These are phyloP conservation scores for Stegana nigrithorax DNA, from an alignment of 2,888 invertebrate species.

Conservation along the genomic window DNA sequence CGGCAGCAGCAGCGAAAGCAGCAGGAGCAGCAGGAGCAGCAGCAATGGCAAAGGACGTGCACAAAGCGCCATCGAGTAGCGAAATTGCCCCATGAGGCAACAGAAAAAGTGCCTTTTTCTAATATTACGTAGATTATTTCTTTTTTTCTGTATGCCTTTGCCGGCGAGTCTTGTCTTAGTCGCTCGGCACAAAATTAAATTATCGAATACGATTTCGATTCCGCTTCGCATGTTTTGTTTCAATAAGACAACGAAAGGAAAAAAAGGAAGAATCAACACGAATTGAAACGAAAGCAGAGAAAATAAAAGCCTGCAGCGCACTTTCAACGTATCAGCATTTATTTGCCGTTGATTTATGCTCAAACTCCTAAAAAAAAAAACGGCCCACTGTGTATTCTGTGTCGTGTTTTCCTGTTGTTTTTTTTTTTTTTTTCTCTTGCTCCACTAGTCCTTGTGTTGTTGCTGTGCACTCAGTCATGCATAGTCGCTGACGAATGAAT, in stretches of 20 bases:
- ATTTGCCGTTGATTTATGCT: slow-evolving; percentile 62
- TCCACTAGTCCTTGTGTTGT: neutral
- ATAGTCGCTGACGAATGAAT: too few relatives aligned
- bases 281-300: neutral
- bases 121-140: slow-evolving; percentile 11
- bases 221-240: slow-evolving; percentile 61
- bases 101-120: neutral
- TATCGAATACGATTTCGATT: slow-evolving; percentile 56
- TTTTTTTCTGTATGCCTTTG: slow-evolving; percentile 25
- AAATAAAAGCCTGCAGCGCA: slow-evolving; percentile 29
- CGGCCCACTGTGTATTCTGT: neutral
- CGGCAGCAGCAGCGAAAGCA: slow-evolving; percentile 30
- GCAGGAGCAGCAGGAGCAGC: slow-evolving; percentile 19
- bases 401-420: too few relatives aligned
- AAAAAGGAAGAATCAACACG: neutral
- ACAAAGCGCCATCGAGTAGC: neutral
- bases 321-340: slow-evolving; percentile 62
- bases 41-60: neutral
- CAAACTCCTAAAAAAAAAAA: neutral
- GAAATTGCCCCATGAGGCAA: neutral
- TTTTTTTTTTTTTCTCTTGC: too few relatives aligned
- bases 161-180: slow-evolving; percentile 38
- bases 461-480: neutral
- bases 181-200: slow-evolving; percentile 51
- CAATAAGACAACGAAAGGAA: slow-evolving; percentile 28